A percentile compares a stretch with the other conserved stretches of the same genome.
Evolutionary conservation across 2,797 vertebrate species (phyloP).

Genomic region (Amblyopsis hoosieri): DNA sequence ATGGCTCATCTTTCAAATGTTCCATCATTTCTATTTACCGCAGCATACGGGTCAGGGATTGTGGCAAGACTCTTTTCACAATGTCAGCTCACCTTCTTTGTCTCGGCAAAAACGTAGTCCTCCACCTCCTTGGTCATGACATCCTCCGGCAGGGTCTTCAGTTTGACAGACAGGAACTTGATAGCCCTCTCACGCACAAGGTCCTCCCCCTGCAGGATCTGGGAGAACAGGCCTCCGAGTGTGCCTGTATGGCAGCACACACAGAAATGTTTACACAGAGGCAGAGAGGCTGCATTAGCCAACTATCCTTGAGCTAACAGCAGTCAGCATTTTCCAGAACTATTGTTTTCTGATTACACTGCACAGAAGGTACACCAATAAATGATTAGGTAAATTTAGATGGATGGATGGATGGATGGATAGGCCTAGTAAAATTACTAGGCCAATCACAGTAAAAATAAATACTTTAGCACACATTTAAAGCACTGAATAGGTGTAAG

Average conservation of each 20-base stretch:
- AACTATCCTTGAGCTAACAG: too few relatives aligned
- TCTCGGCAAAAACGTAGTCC: slow-evolving; percentile 89
- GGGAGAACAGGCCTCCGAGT: slow-evolving; percentile 93
- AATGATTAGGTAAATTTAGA: too few relatives aligned
- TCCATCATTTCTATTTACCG: not conserved
- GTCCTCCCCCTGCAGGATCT: slow-evolving; percentile 97
- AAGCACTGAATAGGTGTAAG: not conserved
- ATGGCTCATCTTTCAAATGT: too few relatives aligned
- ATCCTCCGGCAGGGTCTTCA: slow-evolving; percentile 91
- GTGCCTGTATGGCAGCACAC: slow-evolving; percentile 77
- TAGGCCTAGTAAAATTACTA: too few relatives aligned
- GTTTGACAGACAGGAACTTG: slow-evolving; percentile 92
- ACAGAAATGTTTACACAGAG: not conserved
- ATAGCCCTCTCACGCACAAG: slow-evolving; percentile 95
- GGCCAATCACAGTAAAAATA: too few relatives aligned
- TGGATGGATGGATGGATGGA: too few relatives aligned
- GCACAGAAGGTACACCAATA: too few relatives aligned
- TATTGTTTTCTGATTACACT: too few relatives aligned
- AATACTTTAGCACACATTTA: not conserved
- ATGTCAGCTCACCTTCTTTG: slow-evolving; percentile 86
- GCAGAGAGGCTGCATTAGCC: too few relatives aligned
- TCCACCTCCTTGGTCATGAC: slow-evolving; percentile 96
- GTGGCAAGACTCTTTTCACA: not conserved
- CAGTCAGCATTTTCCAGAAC: too few relatives aligned
- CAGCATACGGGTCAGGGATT: not conserved